Evolutionary conservation across 1,140 invertebrate species (phyloP).

Genomic region (Papilio aristodemus): DNA sequence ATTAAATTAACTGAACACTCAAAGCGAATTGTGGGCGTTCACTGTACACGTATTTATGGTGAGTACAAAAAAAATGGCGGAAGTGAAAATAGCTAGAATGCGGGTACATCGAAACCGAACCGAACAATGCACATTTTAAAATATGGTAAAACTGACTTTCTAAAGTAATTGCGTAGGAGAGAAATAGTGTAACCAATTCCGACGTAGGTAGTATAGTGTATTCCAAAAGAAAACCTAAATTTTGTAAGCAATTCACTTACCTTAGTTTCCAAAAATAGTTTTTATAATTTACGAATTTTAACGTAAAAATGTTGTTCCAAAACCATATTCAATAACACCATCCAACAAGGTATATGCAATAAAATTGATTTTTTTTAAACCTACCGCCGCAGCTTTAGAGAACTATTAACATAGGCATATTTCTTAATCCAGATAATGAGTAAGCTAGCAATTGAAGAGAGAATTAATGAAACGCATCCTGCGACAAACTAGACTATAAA

Average conservation of each 20-base stretch:
- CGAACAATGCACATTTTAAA: constrained; percentile 5
- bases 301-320: too few species aligned
- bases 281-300: too few species aligned
- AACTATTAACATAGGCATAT: not conserved
- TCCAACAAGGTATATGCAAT: too few species aligned
- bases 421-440: constrained; percentile 4
- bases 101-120: not conserved
- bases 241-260: too few species aligned
- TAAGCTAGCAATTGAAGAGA: constrained; percentile 5
- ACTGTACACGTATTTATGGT: not conserved
- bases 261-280: too few species aligned
- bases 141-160: not conserved
- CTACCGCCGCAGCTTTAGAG: not conserved
- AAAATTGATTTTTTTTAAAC: too few species aligned
- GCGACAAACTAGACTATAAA: not conserved
- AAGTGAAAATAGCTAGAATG: constrained; percentile 6
- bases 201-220: too few species aligned
- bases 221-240: too few species aligned
- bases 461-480: constrained; percentile 18
- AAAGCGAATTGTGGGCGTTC: not conserved
- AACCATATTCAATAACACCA: too few species aligned
- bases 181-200: too few species aligned
- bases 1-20: constrained; percentile 24
- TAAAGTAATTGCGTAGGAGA: not conserved
- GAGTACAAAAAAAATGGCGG: not conserved